Percentiles rank a stretch among this genome's conserved stretches.
These are phyloP conservation scores for Pristionchus fissidentatus DNA, from an alignment of 2,888 invertebrate species.

Conservation along the genomic window DNA sequence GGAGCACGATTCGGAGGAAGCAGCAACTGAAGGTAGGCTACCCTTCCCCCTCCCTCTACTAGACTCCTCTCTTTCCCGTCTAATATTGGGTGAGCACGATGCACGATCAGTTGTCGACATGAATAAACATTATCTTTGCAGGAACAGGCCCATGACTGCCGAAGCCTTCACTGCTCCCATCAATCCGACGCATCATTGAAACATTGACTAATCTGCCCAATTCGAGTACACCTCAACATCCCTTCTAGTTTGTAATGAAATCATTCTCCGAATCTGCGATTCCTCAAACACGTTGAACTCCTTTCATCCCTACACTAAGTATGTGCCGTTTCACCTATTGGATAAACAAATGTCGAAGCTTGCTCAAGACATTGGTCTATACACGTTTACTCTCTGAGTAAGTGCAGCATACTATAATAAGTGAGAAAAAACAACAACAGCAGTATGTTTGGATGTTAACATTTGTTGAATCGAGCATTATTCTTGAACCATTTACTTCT, in stretches of 20 bases:
- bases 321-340: conserved; percentile 41
- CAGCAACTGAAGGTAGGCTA: conserved; percentile 49
- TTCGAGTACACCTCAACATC: conserved; percentile 35
- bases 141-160: conserved; percentile 75
- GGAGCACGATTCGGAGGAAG: conserved; percentile 86
- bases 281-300: conserved; percentile 42
- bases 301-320: conserved; percentile 27
- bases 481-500: conserved; percentile 44
- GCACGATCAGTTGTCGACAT: not conserved
- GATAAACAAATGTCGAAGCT: conserved; percentile 34
- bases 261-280: conserved; percentile 30
- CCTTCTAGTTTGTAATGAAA: conserved; percentile 44
- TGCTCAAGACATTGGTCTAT: conserved; percentile 30
- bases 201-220: conserved; percentile 19
- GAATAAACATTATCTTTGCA: conserved; percentile 55
- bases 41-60: not conserved
- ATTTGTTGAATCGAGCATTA: not conserved
- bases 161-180: conserved; percentile 75
- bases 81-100: not conserved
- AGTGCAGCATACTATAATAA: conserved; percentile 36
- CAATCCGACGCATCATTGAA: conserved; percentile 69
- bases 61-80: not conserved
- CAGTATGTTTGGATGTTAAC: not conserved
- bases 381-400: conserved; percentile 43
- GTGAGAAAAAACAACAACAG: conserved; percentile 24